Evolutionary conservation across 2,888 invertebrate species (phyloP), one percentile per base, ranked within the genome.

Genomic region (Clusia tigrina): DNA sequence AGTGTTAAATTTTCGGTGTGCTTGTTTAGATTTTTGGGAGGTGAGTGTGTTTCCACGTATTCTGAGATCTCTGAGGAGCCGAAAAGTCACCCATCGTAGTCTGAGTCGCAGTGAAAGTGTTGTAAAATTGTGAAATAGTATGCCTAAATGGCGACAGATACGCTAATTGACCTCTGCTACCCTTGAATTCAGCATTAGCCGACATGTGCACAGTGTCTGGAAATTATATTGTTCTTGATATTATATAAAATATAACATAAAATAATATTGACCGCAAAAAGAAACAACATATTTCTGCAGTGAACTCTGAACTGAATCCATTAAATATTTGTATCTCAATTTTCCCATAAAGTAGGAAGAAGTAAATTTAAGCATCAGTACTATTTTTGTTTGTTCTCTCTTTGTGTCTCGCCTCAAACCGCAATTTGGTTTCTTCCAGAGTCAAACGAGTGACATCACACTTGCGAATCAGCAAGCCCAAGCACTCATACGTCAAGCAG

Each of bases 381-480:
- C n/a, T n/a, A n/a, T n/a, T n/a, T n/a, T n/a, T n/a, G n/a, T n/a
- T n/a, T n/a, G n/a, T n/a, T n/a, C n/a, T n/a, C n/a, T n/a, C n/a
- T n/a, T n/a, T n/a, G n/a, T n/a, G n/a, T n/a, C n/a, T n/a, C n/a
- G n/a, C n/a, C n/a, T n/a, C n/a, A n/a, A n/a, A n/a, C n/a, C n/a
- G n/a, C n/a, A n/a, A 12, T 32, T 32, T 32, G 32, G 12, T 32
- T 32, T 32, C 32, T 42, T 42, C 57, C 86, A 95, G 92, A 91
- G 90, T 78, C 92, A 95, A 78, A 91, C 93, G 83, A 88, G 89
- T 78, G 91, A 93, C 80, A 85, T 95, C 74, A 92, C 93, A 80
- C 88, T 92, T 55, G 86, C 95, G 74, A 90, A 92, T 83, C 92
- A 95, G 84, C 90, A 92, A 69, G 91, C 91, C 23, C 88, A 89